Base-by-base conservation (phyloP, 2,797 vertebrate genomes). In the Sebastes taczanowskii region DNA sequence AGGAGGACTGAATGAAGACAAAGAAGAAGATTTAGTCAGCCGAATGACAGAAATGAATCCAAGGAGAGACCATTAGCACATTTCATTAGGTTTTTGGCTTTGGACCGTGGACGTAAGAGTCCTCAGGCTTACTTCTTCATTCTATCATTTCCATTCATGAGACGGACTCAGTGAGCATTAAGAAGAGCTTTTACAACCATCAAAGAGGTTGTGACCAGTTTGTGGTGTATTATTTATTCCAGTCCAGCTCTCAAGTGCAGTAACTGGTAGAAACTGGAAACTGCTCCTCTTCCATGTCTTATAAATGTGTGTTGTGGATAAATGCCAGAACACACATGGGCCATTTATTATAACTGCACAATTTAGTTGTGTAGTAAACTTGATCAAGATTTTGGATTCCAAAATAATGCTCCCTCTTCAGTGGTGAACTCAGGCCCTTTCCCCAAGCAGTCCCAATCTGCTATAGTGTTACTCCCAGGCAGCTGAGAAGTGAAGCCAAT, bases 1-100 rank as follows among this genome's bases (percentile, higher is more conserved):
- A 2, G 14, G 29, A 77, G 56, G 38, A 62, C 4, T 7, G 32
- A 77, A 65, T 61, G 30, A 60, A 77, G 38, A 70, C 20, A 46
- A 84, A 78, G 65, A 56, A 34, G 13, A 32, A 59, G 65, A 69
- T 76, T 83, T 59, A 73, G 29, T 78, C 64, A 42, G 29, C 58
- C 68, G 30, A 74, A 29, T 77, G 14, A 65, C 73, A 68, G 70
- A 23, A 60, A 62, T 60, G 1, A 59, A 72, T 74, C 25, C 29
- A 55, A 67, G 18, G 11, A 66, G 63, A 61, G 46, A 27, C 25
- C n/a, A 53, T n/a, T 2, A 60, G 52, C 22, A 29, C 38, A 32
- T 64, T 78, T 76, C 27, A 79, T 67, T 27, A 27, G 56, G 18
- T 52, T 71, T 58, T 18, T 42, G 42, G 55, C 53, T 60, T n/a